Base-by-base conservation (phyloP, 2,113 vertebrate genomes). In the Cavia porcellus region DNA sequence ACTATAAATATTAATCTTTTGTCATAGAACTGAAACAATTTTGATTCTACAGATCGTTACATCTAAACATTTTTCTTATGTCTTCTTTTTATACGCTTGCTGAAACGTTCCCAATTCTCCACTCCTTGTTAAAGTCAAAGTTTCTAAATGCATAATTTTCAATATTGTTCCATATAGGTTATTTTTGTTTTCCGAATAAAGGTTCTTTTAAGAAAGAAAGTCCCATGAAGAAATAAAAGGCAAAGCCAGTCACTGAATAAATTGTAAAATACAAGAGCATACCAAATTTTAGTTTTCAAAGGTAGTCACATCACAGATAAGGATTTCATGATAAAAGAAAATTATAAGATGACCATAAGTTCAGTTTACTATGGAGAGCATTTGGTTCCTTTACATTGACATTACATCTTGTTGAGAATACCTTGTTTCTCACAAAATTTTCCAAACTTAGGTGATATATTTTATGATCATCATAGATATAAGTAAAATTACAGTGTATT, bases 141-240 rank as follows among this genome's bases (percentile, higher is more conserved):
- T 61, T 88, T 90, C n/a, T 59, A 42, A 57, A 86, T 62, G 55
- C 22, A 45, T 17, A 92, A 3, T 47, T 1, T 35, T 93, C 19
- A 3, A 7, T 13, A 68, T 61, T 62, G 7, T 83, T 90, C 32
- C 13, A n/a, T 70, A 82, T 61, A 89, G 45, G 17, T 52, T 42
- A 42, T n/a, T 95, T 95, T 66, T 80, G 7, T 77, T 83, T 68
- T 32, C 3, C 2, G 75, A 47, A 75, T 4, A 75, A 89, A 89
- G 70, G 25, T 38, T 85, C 86, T n/a, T 55, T 13, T 77, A 52
- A 17, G 10, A 72, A 92, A 95, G 84, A 57, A 91, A 94, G 59
- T 11, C 13, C 55, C 35, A 3, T 89, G 62, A 61, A 57, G 25
- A 74, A 61, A 66, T 42, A 17, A 75, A 79, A 87, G 14, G 1